Evolutionary conservation across 2,797 vertebrate genomes (phyloP), one percentile per base, ranked within the genome.

Genomic region (Capromys pilorides): DNA sequence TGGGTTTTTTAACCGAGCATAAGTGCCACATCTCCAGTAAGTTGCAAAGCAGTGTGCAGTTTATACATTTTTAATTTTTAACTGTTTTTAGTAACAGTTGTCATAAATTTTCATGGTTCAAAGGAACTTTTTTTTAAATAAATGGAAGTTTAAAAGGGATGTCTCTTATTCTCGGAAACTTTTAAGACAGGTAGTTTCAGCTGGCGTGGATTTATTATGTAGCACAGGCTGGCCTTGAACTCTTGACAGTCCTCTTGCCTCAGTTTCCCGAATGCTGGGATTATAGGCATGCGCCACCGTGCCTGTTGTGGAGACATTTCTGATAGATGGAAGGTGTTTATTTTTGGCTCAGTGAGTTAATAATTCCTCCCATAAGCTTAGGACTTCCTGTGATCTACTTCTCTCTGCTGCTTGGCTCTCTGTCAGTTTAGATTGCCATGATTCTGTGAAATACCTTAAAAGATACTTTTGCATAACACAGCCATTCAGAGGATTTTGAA

Each of bases 51-150:
- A 18, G 28, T 78, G 14, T 78, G 28, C 45, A 51, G 19, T 45
- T 45, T 28, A 26, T 75, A 45, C 39, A 39, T 39, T 59, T n/a
- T 59, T 54, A 59, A 59, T 73, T 88, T 67, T 45, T 87, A 14
- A 79, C 81, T 49, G 26, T 85, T 45, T 94, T 4, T 21, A 66
- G 11, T 83, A 36, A 36, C 7, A 64, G 3, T 90, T 86, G 24
- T 33, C 51, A 61, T 64, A 86, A 86, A 54, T 51, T 78, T 95
- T 95, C 18, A 19, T 80, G 64, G 66, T 89, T 92, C 77, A 24
- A 13, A 21, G 41, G 59, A 86, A 62, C 49, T 77, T 92, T 69
- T 54, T 54, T 54, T 54, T 54, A 14, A 16, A 54, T 54, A 82
- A 81, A 62, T 90, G 41, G 59, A 86, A 62, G 49, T 69, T 92